A percentile compares a stretch with the other conserved stretches of the same genome.
These are phyloP conservation scores for Apis mellifera DNA, from an alignment of 1,140 invertebrate genomes.

Conservation along the genomic window DNA sequence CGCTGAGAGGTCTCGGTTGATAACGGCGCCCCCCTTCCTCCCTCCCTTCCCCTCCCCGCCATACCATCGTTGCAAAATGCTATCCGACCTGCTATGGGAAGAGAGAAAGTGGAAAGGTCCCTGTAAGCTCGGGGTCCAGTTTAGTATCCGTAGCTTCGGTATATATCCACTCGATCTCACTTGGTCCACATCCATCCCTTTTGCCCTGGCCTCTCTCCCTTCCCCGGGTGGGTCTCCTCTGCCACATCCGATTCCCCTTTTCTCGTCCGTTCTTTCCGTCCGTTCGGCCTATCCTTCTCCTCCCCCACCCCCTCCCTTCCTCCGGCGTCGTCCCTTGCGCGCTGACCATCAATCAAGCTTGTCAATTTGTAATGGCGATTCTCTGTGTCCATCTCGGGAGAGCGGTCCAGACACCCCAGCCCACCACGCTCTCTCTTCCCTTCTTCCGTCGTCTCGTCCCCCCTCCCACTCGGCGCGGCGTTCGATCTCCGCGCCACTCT, in stretches of 20 bases:
- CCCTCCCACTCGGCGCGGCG: conserved; percentile 23
- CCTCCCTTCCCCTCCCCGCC: conserved; percentile 8
- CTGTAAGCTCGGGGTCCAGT: conserved; percentile 52
- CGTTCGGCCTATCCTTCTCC: conserved; percentile 46
- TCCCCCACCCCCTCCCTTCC: background rate
- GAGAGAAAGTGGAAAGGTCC: conserved; percentile 45
- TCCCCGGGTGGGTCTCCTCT: background rate
- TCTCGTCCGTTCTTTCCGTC: conserved; percentile 64
- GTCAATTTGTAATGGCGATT: conserved; percentile 83
- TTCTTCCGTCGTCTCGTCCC: conserved; percentile 50
- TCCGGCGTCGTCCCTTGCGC: conserved; percentile 70
- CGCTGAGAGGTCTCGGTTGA: conserved; percentile 78
- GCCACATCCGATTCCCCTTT: conserved; percentile 60
- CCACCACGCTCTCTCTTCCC: conserved; percentile 45
- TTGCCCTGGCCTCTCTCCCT: conserved; percentile 48
- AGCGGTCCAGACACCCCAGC: conserved; percentile 66
- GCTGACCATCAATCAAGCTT: conserved; percentile 81
- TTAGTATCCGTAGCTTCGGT: conserved; percentile 12
- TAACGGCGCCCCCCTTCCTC: conserved; percentile 70
- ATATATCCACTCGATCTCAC: conserved; percentile 67
- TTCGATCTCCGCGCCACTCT: conserved; percentile 53
- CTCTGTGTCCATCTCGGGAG: conserved; percentile 79
- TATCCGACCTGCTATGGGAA: conserved; percentile 47
- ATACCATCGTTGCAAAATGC: conserved; percentile 44
- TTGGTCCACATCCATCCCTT: conserved; percentile 53